Conservation (phyloP, 1,140 invertebrate genomes). For the Drosophila pallidifrons region DNA sequence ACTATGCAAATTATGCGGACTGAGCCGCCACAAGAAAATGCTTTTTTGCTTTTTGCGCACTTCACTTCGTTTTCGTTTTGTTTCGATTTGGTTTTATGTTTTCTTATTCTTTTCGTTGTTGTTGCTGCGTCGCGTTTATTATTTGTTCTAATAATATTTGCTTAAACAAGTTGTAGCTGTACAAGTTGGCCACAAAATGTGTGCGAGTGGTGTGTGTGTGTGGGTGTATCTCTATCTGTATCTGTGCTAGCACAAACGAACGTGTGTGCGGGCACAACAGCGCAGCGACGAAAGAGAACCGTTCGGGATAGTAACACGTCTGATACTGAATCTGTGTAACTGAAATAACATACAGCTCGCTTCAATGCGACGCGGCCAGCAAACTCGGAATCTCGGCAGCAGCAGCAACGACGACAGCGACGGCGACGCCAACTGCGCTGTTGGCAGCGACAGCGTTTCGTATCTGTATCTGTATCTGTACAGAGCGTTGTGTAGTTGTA, state of each 20-base stretch:
- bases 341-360: conserved; percentile 84
- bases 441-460: conserved; percentile 28
- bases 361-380: conserved; percentile 59
- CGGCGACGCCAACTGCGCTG: conserved; percentile 26
- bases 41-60: too few species aligned
- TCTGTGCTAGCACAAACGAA: conserved; percentile 28
- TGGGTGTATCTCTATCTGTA: conserved; percentile 18
- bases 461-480: neutral
- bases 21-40: conserved; percentile 44
- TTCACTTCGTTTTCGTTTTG: conserved; percentile 18
- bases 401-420: conserved; percentile 27
- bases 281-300: conserved; percentile 66
- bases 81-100: conserved; percentile 14
- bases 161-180: conserved; percentile 67
- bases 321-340: conserved; percentile 85
- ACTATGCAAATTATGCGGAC: conserved; percentile 25
- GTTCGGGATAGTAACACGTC: conserved; percentile 84
- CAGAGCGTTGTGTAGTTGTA: conserved; percentile 21
- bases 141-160: conserved; percentile 77
- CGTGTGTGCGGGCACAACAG: conserved; percentile 33
- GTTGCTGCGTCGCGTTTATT: conserved; percentile 42
- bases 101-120: conserved; percentile 7
- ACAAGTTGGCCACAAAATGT: neutral
- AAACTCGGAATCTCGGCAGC: conserved; percentile 45
- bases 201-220: too few species aligned